A percentile compares a stretch with the other conserved stretches of the same genome.
Conservation (phyloP, 1,140 invertebrate species). For the Coelopa frigida region DNA sequence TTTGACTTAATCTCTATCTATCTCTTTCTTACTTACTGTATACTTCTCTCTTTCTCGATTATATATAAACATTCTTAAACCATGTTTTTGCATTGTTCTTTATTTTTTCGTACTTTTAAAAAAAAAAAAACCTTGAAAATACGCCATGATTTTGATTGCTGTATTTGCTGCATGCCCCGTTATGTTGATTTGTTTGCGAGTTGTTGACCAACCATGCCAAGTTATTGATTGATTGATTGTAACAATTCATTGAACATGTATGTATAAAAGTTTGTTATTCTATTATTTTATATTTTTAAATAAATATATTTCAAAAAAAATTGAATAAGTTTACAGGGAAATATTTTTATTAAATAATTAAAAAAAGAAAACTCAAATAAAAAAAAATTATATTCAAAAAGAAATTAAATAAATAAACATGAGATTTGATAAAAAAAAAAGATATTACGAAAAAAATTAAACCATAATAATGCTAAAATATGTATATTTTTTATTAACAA, state of each 20-base stretch:
- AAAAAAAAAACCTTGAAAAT: constrained; percentile 1
- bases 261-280: not conserved
- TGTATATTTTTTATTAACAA: too few species aligned
- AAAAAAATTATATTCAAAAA: too few species aligned
- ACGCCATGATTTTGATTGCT: not conserved
- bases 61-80: not conserved
- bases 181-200: too few species aligned
- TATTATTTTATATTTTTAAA: not conserved
- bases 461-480: too few species aligned
- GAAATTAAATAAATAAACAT: too few species aligned
- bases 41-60: constrained; percentile 2
- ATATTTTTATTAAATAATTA: not conserved
- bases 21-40: not conserved
- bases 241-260: too few species aligned
- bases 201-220: too few species aligned
- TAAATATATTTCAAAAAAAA: not conserved
- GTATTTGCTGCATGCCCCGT: too few species aligned
- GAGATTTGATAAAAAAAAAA: too few species aligned
- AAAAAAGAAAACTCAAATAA: constrained; percentile 12
- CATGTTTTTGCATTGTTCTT: not conserved
- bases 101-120: not conserved
- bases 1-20: not conserved
- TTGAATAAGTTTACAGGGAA: not conserved
- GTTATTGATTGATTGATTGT: too few species aligned
- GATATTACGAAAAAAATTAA: too few species aligned